Evolutionary conservation across 2,113 vertebrate species (phyloP).

Genomic region (Cyphomyrus plagiostoma): DNA sequence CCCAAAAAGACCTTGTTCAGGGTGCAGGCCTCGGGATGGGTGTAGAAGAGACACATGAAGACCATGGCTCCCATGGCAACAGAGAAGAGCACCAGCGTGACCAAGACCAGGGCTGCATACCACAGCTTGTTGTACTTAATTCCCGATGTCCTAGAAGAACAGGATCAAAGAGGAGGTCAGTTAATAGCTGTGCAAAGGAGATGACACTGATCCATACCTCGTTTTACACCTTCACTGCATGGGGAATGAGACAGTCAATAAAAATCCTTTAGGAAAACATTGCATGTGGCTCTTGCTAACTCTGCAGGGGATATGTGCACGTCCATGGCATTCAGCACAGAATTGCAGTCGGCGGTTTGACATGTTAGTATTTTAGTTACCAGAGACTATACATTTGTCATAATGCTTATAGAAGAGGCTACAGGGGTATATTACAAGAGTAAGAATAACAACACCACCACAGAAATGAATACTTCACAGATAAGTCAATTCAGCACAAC

Average conservation of each 20-base stretch:
- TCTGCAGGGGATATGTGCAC: background rate
- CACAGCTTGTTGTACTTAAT: slow-evolving; percentile 77
- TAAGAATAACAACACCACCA: background rate
- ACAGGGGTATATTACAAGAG: background rate
- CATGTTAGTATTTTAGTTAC: background rate
- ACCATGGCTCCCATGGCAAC: slow-evolving; percentile 72
- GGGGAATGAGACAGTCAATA: background rate
- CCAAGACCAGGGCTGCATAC: slow-evolving; percentile 80
- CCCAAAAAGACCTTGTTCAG: slow-evolving; percentile 88
- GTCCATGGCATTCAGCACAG: background rate
- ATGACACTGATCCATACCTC: no score
- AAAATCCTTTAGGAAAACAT: background rate
- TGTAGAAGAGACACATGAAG: slow-evolving; percentile 82
- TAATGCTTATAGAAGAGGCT: background rate
- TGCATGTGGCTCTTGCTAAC: background rate
- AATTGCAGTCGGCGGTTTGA: background rate
- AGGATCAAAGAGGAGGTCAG: background rate
- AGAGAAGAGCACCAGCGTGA: slow-evolving; percentile 78
- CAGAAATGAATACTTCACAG: background rate
- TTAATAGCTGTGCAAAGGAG: background rate
- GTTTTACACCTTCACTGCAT: background rate
- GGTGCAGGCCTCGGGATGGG: slow-evolving; percentile 68
- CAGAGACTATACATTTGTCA: background rate
- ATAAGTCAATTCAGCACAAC: background rate
- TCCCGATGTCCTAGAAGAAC: slow-evolving; percentile 73